Evolutionary conservation across 2,797 vertebrate species (phyloP).

Genomic region (Macropus fuliginosus): DNA sequence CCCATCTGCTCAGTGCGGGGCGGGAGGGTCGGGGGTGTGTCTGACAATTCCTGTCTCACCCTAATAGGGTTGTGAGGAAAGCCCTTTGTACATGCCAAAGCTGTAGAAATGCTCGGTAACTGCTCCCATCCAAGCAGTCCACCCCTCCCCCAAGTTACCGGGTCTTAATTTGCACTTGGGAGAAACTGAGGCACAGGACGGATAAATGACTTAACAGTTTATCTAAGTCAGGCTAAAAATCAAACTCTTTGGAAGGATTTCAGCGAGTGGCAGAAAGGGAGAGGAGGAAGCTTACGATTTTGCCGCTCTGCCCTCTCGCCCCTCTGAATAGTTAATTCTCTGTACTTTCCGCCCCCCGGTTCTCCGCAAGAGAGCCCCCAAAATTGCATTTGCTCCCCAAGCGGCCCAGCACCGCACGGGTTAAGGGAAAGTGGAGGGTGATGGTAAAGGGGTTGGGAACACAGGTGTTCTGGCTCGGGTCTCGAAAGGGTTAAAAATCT

Average conservation of each 20-base stretch:
- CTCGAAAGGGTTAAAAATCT: conserved; percentile 75
- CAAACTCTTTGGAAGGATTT: neutral
- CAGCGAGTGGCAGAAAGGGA: neutral
- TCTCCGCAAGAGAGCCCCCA: neutral
- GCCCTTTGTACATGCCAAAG: neutral
- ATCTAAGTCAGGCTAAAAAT: neutral
- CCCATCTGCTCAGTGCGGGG: neutral
- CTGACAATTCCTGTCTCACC: neutral
- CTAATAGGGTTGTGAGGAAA: neutral
- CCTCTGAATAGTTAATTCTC: conserved; percentile 3
- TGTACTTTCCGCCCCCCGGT: neutral
- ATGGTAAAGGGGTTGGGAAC: neutral
- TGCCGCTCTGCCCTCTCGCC: neutral
- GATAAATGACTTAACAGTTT: neutral
- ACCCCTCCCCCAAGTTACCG: neutral
- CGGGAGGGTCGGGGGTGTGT: neutral
- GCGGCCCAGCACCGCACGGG: conserved; percentile 48
- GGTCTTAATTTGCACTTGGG: conserved; percentile 40
- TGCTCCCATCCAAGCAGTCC: neutral
- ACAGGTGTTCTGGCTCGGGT: neutral
- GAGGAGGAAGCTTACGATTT: neutral
- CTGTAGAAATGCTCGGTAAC: neutral
- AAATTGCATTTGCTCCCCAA: neutral
- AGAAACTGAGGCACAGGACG: conserved; percentile 39
- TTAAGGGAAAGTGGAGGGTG: conserved; percentile 56